A percentile compares a stretch with the other conserved stretches of the same genome.
Conservation (phyloP, 1,140 invertebrate species). For the Ctenoplectra terminalis region DNA sequence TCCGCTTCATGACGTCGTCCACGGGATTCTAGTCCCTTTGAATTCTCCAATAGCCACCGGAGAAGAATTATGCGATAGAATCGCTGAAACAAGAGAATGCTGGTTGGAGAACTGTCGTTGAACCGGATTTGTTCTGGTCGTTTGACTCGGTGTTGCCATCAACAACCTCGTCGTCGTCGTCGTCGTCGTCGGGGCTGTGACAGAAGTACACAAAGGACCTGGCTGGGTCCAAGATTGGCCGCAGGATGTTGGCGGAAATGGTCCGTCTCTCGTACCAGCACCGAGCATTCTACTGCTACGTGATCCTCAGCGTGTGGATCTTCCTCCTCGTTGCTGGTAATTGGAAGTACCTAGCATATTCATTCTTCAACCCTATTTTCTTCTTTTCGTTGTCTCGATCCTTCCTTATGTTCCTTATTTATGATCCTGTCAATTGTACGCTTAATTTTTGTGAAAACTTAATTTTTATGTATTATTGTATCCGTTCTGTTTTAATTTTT, state of each 20-base stretch:
- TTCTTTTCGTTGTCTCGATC: not conserved
- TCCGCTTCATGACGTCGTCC: not conserved
- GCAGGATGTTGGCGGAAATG: constrained; percentile 83
- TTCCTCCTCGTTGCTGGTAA: constrained; percentile 88
- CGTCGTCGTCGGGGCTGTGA: constrained; percentile 38
- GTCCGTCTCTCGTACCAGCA: constrained; percentile 88
- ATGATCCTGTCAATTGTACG: not conserved
- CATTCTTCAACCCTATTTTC: not conserved
- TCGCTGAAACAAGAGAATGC: constrained; percentile 38
- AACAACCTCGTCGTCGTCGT: constrained; percentile 31
- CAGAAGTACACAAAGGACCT: not conserved
- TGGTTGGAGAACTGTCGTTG: constrained; percentile 29
- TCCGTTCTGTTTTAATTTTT: not conserved
- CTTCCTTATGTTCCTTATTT: not conserved
- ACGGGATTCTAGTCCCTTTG: not conserved
- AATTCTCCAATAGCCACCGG: not conserved
- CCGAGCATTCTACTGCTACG: constrained; percentile 89
- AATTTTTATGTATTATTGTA: no score
- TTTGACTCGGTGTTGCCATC: constrained; percentile 23
- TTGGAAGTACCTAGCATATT: not conserved
- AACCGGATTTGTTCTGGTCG: constrained; percentile 29
- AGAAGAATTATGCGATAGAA: not conserved
- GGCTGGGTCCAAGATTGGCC: constrained; percentile 5
- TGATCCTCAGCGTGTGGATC: constrained; percentile 90
- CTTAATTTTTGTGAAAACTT: not conserved